Evolutionary conservation across 2,113 vertebrate genomes (phyloP), one percentile per base, ranked within the genome.

Genomic region (Dipodomys merriami): DNA sequence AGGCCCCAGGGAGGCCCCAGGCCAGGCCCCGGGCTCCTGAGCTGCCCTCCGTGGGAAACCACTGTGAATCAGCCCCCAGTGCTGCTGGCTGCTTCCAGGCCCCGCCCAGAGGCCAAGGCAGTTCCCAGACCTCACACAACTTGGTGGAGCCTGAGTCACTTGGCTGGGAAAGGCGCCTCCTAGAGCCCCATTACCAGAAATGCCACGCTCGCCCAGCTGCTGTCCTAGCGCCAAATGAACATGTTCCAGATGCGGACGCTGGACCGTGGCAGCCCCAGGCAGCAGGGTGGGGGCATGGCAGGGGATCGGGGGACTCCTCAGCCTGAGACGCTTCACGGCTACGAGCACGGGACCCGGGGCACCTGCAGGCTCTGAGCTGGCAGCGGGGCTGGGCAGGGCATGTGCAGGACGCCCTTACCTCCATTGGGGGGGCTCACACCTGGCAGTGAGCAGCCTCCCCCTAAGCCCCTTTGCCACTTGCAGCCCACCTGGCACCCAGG

Each of bases 131-230:
- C 97, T 87, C 30, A 1, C 93, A 25, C 84, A 39, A 6, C 81
- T 76, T n/a, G 2, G 1, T 88, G 22, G 5, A 1, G 82, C 83
- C 90, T 96, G 96, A 97, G 87, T 97, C 97, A 94, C 20, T 1
- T 27, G 81, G 67, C 94, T 80, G 94, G 3, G 12, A 84, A 95
- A 84, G 95, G 94, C 35, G 35, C 5, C 83, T 95, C 87, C 35
- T 57, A 27, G 80, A 53, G 73, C 30, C 92, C 49, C 67, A 33
- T 95, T 95, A 96, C 96, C 97, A 96, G 96, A 92, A 97, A 97
- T 46, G 1, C 84, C 35, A 91, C 83, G 83, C 90, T 97, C 60
- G 2, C 96, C 83, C 25, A 60, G 64, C 74, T 85, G 35, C 64
- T 90, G 93, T 86, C 79, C 96, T 62, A 91, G 78, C 5, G 46